Evolutionary conservation across 2,797 vertebrate species (phyloP).

Genomic region (Cossypha caffra): DNA sequence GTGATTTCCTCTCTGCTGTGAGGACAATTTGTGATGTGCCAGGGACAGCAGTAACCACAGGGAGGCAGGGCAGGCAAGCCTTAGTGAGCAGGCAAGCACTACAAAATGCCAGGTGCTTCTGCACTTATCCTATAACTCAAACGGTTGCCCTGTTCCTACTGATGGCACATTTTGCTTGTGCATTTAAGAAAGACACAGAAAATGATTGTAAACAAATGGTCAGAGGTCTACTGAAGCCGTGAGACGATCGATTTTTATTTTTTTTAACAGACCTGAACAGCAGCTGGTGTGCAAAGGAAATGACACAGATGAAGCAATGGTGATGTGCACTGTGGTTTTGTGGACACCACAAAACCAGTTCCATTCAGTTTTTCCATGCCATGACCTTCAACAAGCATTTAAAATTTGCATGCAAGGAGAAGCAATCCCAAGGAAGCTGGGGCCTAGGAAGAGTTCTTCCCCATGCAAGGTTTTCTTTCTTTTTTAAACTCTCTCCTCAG

Average conservation of each 20-base stretch:
- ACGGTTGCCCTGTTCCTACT: background rate
- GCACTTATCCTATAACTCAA: background rate
- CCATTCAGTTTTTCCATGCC: background rate
- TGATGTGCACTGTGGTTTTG: background rate
- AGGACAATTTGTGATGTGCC: rapidly evolving
- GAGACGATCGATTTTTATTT: background rate
- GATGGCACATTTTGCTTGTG: background rate
- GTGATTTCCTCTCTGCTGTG: background rate
- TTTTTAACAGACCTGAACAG: background rate
- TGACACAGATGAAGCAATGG: background rate
- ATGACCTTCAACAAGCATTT: background rate
- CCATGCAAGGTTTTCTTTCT: background rate
- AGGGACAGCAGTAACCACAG: background rate
- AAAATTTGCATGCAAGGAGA: background rate
- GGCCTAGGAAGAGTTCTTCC: background rate
- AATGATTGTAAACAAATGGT: background rate
- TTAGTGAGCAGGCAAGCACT: background rate
- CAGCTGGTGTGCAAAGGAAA: background rate
- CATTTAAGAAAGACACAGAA: background rate
- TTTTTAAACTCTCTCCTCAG: background rate
- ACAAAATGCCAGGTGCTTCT: rapidly evolving
- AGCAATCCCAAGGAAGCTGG: background rate
- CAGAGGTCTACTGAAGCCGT: background rate
- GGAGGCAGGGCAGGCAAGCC: conserved; percentile 26
- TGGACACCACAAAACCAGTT: background rate